Evolutionary conservation across 2,888 invertebrate species (phyloP).

Genomic region (Oxyteleia sp.): DNA sequence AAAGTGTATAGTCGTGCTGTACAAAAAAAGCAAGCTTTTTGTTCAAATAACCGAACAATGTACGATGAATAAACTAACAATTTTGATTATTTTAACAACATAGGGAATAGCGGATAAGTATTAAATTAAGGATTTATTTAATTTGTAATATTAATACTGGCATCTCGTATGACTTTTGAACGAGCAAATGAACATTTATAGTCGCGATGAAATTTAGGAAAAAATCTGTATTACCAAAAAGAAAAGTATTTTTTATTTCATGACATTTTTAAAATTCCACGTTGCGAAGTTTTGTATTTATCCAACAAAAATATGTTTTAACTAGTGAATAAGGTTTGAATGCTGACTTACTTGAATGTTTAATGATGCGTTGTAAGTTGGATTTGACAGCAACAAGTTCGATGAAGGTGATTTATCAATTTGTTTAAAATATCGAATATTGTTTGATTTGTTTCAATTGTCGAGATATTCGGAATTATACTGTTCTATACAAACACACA

Average conservation of each 20-base stretch:
- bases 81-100: slow-evolving; percentile 40
- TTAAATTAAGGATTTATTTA: slow-evolving; percentile 38
- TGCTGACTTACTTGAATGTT: slow-evolving; percentile 65
- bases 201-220: slow-evolving; percentile 23
- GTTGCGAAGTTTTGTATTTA: slow-evolving; percentile 56
- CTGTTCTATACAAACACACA: background rate
- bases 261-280: slow-evolving; percentile 40
- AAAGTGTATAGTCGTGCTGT: slow-evolving; percentile 63
- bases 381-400: slow-evolving; percentile 65
- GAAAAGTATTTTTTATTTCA: slow-evolving; percentile 37
- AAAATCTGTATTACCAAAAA: slow-evolving; percentile 49
- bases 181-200: slow-evolving; percentile 49
- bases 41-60: slow-evolving; percentile 42
- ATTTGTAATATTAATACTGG: slow-evolving; percentile 23
- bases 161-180: slow-evolving; percentile 39
- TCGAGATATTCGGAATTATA: background rate
- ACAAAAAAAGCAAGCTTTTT: slow-evolving; percentile 58
- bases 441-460: slow-evolving; percentile 15
- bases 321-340: slow-evolving; percentile 69
- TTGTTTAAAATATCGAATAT: background rate
- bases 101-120: slow-evolving; percentile 21
- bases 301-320: slow-evolving; percentile 65
- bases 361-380: slow-evolving; percentile 63
- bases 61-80: slow-evolving; percentile 51
- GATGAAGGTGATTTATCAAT: slow-evolving; percentile 25